Percentiles rank a stretch among this genome's conserved stretches.
Evolutionary conservation across 2,113 vertebrate species (phyloP).

Genomic region (Orthonyx spaldingii): DNA sequence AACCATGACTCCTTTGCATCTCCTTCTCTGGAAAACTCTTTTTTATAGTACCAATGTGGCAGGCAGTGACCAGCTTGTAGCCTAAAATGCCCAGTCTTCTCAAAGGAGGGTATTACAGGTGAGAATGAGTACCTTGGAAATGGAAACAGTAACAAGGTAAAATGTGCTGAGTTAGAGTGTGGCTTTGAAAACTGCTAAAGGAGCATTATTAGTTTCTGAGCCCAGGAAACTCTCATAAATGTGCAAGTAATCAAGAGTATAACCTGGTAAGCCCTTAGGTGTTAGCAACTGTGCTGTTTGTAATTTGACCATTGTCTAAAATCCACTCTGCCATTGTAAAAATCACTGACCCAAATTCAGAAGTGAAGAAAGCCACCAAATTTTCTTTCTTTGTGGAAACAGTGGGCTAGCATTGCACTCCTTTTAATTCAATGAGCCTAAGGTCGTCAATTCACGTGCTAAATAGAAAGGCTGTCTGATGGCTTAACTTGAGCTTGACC

Average conservation of each 20-base stretch:
- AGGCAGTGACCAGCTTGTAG: neutral
- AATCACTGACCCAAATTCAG: neutral
- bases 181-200: neutral
- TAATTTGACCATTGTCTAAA: neutral
- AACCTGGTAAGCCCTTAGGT: neutral
- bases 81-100: neutral
- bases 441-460: neutral
- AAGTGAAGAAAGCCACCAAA: neutral
- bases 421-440: neutral
- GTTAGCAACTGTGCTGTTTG: neutral
- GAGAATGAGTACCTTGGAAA: neutral
- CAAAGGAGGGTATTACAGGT: neutral
- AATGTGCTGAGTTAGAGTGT: neutral
- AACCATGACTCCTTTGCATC: neutral
- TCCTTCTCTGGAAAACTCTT: neutral
- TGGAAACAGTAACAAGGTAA: neutral
- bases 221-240: neutral
- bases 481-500: neutral
- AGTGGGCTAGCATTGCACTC: fast-evolving
- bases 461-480: neutral
- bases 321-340: neutral
- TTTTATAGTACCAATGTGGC: neutral
- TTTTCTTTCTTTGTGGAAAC: neutral
- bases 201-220: neutral
- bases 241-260: neutral